Conservation (phyloP, 2,888 invertebrate species). For the Neoascia interrupta region DNA sequence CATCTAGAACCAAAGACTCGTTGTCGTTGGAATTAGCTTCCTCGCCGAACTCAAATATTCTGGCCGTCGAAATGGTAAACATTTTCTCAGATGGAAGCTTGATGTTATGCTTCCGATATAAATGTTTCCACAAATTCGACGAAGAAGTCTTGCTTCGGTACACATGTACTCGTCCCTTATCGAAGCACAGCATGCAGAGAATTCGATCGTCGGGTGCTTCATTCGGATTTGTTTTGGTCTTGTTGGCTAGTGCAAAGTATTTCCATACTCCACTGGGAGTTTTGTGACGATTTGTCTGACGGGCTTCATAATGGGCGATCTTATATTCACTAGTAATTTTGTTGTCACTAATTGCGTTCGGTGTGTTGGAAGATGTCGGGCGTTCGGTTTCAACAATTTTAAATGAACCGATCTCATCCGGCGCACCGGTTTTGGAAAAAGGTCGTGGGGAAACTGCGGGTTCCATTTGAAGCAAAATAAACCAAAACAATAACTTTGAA, state of each 20-base stretch:
- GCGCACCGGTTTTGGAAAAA: no score
- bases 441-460: no score
- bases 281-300: constrained; percentile 53
- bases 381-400: constrained; percentile 51
- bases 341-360: neutral
- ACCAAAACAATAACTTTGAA: constrained; percentile 44
- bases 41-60: neutral
- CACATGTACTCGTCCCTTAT: constrained; percentile 58
- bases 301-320: constrained; percentile 45
- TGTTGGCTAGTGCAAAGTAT: constrained; percentile 58
- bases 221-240: constrained; percentile 1
- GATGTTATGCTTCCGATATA: constrained; percentile 63
- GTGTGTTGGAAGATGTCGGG: neutral
- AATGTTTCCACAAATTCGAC: constrained; percentile 67
- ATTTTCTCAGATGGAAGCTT: constrained; percentile 59
- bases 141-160: constrained; percentile 68
- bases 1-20: constrained; percentile 22
- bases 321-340: constrained; percentile 49
- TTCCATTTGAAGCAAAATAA: no score
- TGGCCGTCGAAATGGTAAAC: constrained; percentile 23
- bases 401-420: constrained; percentile 47
- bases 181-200: constrained; percentile 63
- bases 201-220: constrained; percentile 49
- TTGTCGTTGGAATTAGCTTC: constrained; percentile 31
- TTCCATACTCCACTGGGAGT: constrained; percentile 62